These are phyloP conservation scores for Thaumetopoea pityocampa DNA, from an alignment of 1,140 invertebrate genomes.

Conservation along the genomic window DNA sequence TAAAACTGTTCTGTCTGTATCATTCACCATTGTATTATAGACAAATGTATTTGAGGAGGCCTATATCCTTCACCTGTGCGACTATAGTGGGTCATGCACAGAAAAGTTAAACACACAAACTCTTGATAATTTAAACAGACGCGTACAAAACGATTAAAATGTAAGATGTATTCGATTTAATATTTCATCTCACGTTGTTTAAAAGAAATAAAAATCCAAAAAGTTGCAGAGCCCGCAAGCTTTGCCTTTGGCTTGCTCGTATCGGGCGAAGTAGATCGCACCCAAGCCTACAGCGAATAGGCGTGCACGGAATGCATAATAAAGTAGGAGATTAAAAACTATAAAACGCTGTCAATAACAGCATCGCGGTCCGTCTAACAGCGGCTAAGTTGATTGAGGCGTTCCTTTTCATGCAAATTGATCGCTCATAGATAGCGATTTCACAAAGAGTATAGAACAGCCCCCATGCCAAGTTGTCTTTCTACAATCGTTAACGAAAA, in stretches of 20 bases:
- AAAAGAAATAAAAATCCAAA: slow-evolving; percentile 72
- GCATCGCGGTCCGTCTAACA: slow-evolving; percentile 10
- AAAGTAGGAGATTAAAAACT: slow-evolving; percentile 71
- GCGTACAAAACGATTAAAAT: slow-evolving; percentile 45
- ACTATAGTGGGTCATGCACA: no score
- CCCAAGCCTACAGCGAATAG: slow-evolving; percentile 65
- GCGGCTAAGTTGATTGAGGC: neutral
- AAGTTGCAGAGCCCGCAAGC: slow-evolving; percentile 65
- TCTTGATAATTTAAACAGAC: no score
- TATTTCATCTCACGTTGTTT: slow-evolving; percentile 66
- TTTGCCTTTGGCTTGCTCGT: slow-evolving; percentile 60
- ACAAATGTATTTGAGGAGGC: no score
- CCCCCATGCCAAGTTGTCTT: no score
- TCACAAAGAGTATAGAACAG: no score
- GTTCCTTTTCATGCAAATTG: no score
- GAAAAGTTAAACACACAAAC: no score
- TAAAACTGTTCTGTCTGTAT: no score
- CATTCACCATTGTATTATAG: no score
- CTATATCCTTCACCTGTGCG: no score
- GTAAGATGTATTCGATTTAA: slow-evolving; percentile 59
- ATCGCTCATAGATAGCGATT: no score
- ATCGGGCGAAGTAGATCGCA: slow-evolving; percentile 56
- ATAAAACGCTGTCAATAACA: slow-evolving; percentile 66
- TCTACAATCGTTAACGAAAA: no score
- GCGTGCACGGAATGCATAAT: slow-evolving; percentile 73